Conservation (phyloP, 2,113 vertebrate genomes). For the Bothrops jararaca region DNA sequence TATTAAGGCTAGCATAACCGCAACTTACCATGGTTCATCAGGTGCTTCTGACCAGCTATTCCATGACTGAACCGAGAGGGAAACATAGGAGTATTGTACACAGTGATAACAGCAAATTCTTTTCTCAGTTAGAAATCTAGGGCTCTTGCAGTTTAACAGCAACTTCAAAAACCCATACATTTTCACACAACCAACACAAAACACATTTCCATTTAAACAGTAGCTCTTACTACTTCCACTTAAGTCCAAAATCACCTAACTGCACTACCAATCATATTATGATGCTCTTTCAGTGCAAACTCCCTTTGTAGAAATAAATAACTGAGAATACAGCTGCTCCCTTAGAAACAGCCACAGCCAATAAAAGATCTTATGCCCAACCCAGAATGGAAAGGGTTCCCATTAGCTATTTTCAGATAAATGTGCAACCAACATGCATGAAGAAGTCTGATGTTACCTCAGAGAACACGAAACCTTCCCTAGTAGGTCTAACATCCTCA, state of each 20-base stretch:
- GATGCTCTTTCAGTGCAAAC: neutral
- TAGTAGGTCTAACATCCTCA: neutral
- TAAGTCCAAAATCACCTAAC: neutral
- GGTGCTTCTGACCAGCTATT: neutral
- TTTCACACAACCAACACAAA: neutral
- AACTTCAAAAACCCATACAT: neutral
- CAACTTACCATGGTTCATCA: neutral
- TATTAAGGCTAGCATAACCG: neutral
- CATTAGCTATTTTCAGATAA: neutral
- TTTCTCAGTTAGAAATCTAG: neutral
- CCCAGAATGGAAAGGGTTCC: neutral
- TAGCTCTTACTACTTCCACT: neutral
- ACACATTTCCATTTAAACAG: neutral
- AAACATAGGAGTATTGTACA: neutral
- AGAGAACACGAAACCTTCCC: neutral
- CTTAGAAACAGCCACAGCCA: neutral
- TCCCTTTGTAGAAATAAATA: neutral
- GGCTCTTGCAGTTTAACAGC: too few species aligned
- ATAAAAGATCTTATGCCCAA: neutral
- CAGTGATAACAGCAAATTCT: neutral
- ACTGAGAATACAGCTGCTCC: neutral
- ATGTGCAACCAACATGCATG: neutral
- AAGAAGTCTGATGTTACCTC: neutral
- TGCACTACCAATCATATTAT: neutral
- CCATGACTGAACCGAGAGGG: neutral